Base-by-base conservation (phyloP, 2,797 vertebrate species). In the Trichosurus vulpecula region DNA sequence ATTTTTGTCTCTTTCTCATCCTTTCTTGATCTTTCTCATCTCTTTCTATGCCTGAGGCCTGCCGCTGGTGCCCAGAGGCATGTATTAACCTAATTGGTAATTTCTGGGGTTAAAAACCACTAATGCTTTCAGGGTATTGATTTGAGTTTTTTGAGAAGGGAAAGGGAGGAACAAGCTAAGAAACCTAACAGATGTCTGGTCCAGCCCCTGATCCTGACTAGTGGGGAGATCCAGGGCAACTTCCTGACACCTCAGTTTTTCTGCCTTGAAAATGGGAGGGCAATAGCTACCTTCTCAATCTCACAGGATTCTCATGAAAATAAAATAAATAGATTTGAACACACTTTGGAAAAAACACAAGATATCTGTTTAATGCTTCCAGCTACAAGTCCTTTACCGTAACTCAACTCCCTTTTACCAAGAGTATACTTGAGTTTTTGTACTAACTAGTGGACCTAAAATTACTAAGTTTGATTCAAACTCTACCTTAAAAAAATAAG, bases 321-420 rank as follows among this genome's bases (percentile, higher is more conserved):
- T 54, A 57, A 94, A 96, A 51, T 95, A 92, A 94, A 58, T 91
- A 87, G 29, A 89, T 31, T 96, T 93, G 55, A 41, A 91, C 61
- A n/a, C 2, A 1, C 74, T 31, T 93, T 94, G 16, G 25, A 93
- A 96, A 51, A 96, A 57, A 54, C 30, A 47, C 92, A 92, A 92
- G 41, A 91, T 91, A 93, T 52, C 52, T 92, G n/a, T 90, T 94
- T 58, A 25, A 81, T 55, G 66, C 19, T 81, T 27, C 0, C 54
- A 91, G 51, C 3, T 30, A 91, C 93, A 93, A 66, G 4, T 25
- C 6, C 41, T 29, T 91, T 90, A 94, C 47, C 58, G 31, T n/a
- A 81, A 31, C n/a, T 91, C 58, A 92, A 93, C 41, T 35, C 27
- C 4, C n/a, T 74, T 93, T 95, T 54, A 74, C 30, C 31, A 52